Conservation (phyloP, 2,797 vertebrate species). For the Octomys mimax region DNA sequence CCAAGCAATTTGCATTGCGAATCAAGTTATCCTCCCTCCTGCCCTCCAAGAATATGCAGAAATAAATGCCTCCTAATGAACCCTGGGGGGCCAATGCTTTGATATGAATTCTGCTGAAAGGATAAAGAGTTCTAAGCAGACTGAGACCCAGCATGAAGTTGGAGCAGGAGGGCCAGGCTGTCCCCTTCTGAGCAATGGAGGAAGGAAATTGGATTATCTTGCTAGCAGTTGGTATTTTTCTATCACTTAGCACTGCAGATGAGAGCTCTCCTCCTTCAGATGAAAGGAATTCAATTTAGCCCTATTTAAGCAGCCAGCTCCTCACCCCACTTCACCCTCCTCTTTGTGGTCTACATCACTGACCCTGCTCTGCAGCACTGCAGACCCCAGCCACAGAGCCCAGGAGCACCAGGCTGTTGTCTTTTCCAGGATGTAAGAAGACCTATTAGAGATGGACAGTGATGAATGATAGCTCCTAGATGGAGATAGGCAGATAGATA, state of each 20-base stretch:
- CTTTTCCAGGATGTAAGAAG: conserved; percentile 44
- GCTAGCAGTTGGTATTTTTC: conserved; percentile 87
- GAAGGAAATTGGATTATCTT: conserved; percentile 90
- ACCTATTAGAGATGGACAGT: background rate
- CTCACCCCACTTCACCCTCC: background rate
- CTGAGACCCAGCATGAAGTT: conserved; percentile 84
- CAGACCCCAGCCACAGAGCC: background rate
- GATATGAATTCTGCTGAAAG: conserved; percentile 88
- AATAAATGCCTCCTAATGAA: conserved; percentile 91
- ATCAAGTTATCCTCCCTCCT: conserved; percentile 86
- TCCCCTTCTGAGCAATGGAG: conserved; percentile 70
- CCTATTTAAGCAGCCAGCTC: conserved; percentile 72
- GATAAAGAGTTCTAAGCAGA: conserved; percentile 81
- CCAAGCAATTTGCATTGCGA: conserved; percentile 88
- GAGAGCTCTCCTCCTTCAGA: conserved; percentile 75
- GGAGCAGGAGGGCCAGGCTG: conserved; percentile 70
- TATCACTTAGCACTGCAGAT: conserved; percentile 77
- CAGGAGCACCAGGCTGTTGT: background rate
- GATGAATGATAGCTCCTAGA: background rate
- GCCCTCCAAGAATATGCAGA: conserved; percentile 87
- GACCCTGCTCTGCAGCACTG: background rate
- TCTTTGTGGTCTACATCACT: background rate
- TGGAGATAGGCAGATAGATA: background rate
- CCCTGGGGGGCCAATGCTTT: conserved; percentile 88
- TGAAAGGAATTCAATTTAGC: conserved; percentile 63